Evolutionary conservation across 1,140 invertebrate genomes (phyloP).

Genomic region (Dendrolimus kikuchii): DNA sequence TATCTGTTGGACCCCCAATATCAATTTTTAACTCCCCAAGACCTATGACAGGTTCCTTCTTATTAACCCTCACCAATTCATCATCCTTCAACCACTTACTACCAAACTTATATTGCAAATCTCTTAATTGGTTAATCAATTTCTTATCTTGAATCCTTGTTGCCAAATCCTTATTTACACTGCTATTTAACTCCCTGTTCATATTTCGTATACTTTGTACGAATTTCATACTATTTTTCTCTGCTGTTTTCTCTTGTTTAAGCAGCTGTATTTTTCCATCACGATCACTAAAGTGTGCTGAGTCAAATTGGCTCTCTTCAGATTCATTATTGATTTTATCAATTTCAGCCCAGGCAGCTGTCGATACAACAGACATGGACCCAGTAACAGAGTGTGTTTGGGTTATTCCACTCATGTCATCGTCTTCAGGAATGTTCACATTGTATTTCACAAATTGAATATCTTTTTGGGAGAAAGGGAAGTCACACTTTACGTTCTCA

Average conservation of each 20-base stretch:
- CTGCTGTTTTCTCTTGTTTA: too few relatives aligned
- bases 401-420: slow-evolving; percentile 17
- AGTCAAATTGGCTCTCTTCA: slow-evolving; percentile 24
- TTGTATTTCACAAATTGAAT: slow-evolving; percentile 32
- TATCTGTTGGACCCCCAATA: slow-evolving; percentile 21
- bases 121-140: slow-evolving; percentile 38
- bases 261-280: too few relatives aligned
- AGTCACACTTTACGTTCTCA: slow-evolving; percentile 48
- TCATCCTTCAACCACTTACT: slow-evolving; percentile 27
- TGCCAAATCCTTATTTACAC: slow-evolving; percentile 1
- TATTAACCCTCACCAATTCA: slow-evolving; percentile 27
- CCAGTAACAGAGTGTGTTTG: slow-evolving; percentile 12
- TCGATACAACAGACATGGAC: slow-evolving; percentile 18
- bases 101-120: slow-evolving; percentile 28
- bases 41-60: slow-evolving; percentile 12
- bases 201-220: background rate
- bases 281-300: too few relatives aligned
- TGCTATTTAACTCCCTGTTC: background rate
- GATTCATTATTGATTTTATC: slow-evolving; percentile 34
- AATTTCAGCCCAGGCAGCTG: slow-evolving; percentile 34
- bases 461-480: slow-evolving; percentile 52
- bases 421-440: slow-evolving; percentile 16
- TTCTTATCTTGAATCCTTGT: slow-evolving; percentile 24
- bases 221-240: too few relatives aligned
- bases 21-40: slow-evolving; percentile 38